Conservation (phyloP, 2,888 invertebrate species). For the Eristalis tenax region DNA sequence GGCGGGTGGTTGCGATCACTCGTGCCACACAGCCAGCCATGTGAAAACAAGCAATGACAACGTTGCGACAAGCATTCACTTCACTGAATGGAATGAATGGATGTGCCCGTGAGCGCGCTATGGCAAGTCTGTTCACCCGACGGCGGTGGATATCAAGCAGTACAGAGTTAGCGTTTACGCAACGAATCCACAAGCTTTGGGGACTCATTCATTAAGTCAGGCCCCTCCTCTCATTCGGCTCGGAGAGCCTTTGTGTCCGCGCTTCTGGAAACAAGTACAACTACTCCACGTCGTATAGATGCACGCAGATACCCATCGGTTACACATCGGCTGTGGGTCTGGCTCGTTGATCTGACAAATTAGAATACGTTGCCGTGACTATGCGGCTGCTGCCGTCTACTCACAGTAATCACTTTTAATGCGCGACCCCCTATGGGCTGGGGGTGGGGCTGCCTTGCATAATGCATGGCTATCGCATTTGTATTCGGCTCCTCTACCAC, state of each 20-base stretch:
- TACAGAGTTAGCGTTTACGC: slow-evolving; percentile 24
- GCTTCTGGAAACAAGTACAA: neutral
- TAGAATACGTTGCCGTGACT: slow-evolving; percentile 1
- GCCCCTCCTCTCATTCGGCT: neutral
- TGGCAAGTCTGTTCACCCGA: slow-evolving; percentile 32
- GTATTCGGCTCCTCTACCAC: neutral
- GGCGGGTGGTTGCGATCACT: neutral
- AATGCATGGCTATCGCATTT: neutral
- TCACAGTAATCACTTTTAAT: slow-evolving; percentile 58
- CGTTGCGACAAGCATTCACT: slow-evolving; percentile 54
- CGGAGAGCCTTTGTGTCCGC: neutral
- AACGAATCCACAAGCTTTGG: slow-evolving; percentile 10
- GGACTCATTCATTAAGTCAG: slow-evolving; percentile 52
- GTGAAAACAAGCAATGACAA: slow-evolving; percentile 45
- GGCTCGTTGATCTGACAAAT: slow-evolving; percentile 30
- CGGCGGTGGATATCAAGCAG: neutral
- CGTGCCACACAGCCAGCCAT: slow-evolving; percentile 33
- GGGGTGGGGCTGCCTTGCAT: neutral
- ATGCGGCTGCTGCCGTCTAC: neutral
- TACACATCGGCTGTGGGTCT: neutral
- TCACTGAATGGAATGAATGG: slow-evolving; percentile 49
- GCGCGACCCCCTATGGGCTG: slow-evolving; percentile 39
- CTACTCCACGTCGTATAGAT: neutral
- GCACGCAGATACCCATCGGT: neutral
- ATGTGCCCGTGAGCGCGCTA: slow-evolving; percentile 21